phyloP scores from a whole-genome alignment of 2,888 invertebrate genomes.

The Emesis furor region DNA sequence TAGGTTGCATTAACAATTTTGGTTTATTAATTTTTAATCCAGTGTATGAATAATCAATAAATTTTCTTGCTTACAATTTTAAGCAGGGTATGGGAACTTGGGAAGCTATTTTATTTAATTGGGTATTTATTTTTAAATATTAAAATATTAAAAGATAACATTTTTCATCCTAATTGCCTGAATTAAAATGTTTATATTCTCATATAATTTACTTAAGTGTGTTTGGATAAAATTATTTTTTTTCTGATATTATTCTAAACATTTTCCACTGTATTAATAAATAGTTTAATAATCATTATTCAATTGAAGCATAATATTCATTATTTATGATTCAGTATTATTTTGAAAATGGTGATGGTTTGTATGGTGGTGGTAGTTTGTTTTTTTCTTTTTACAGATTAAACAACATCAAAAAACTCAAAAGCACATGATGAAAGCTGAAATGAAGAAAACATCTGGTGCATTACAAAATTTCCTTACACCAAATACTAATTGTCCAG shows the following conservation, averaged over 20 bases:
- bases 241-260: conserved; percentile 1
- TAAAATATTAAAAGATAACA: conserved; percentile 28
- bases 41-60: background rate
- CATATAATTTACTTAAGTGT: background rate
- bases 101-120: conserved; percentile 17
- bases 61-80: conserved; percentile 1
- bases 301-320: background rate
- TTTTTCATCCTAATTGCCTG: conserved; percentile 2
- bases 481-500: background rate
- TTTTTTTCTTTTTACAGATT: conserved; percentile 20
- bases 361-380: conserved; percentile 2
- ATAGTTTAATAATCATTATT: conserved; percentile 1
- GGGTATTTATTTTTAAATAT: conserved; percentile 27
- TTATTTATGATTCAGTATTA: conserved; percentile 16
- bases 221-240: conserved; percentile 1
- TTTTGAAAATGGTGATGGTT: conserved; percentile 1
- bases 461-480: conserved; percentile 12
- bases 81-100: background rate
- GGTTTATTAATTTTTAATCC: conserved; percentile 1
- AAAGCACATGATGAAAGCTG: conserved; percentile 24
- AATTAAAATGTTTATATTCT: conserved; percentile 12
- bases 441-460: conserved; percentile 18
- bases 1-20: conserved; percentile 1
- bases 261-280: conserved; percentile 1
- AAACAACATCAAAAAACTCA: conserved; percentile 25